These are phyloP conservation scores for Ormyrus labotus DNA, from an alignment of 2,888 invertebrate species.

Conservation along the genomic window DNA sequence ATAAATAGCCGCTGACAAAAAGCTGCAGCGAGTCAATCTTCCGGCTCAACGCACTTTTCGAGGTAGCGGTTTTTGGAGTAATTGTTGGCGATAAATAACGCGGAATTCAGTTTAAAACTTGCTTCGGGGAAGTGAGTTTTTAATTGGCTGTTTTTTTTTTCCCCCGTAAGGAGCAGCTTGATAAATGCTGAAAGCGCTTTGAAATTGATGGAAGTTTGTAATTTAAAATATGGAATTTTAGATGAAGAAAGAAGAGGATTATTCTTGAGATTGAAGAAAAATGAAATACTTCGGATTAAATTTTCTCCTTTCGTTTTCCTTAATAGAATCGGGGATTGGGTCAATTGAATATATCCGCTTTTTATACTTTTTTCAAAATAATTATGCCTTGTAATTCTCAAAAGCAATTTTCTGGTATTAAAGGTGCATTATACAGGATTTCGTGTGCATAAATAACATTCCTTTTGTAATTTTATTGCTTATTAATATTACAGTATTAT, in stretches of 20 bases:
- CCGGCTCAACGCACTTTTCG: not conserved
- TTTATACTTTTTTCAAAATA: not conserved
- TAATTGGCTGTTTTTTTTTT: not conserved
- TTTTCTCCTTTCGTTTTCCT: too few species aligned
- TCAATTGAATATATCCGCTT: not conserved
- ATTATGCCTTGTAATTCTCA: not conserved
- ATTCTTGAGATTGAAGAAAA: too few species aligned
- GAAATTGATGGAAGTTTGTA: too few species aligned
- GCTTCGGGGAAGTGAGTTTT: not conserved
- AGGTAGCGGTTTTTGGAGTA: not conserved
- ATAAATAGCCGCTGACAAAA: not conserved
- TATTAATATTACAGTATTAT: too few species aligned
- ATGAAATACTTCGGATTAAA: too few species aligned
- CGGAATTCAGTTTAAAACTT: constrained; percentile 3
- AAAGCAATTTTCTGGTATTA: too few species aligned
- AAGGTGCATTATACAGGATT: too few species aligned
- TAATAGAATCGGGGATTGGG: not conserved
- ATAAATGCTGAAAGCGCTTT: not conserved
- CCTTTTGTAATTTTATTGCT: too few species aligned
- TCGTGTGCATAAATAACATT: too few species aligned
- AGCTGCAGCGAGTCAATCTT: too few species aligned
- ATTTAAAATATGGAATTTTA: too few species aligned
- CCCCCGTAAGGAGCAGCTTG: not conserved
- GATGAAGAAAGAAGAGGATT: too few species aligned
- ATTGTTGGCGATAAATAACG: not conserved